A percentile compares a stretch with the other conserved stretches of the same genome.
Conservation (phyloP, 2,888 invertebrate species). For the Dorcus parallelipipedus region DNA sequence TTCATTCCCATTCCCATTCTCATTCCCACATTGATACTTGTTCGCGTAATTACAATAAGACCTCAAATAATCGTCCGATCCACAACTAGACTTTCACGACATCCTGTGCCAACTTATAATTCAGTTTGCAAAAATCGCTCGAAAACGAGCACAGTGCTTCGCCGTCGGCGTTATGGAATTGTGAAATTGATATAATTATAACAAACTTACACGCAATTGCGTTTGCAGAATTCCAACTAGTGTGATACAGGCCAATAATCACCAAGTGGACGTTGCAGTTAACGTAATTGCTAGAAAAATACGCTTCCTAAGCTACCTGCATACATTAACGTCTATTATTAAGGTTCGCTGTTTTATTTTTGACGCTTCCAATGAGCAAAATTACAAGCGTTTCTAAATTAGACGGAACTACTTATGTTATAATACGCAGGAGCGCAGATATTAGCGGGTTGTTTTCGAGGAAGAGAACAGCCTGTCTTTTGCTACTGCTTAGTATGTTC, state of each 20-base stretch:
- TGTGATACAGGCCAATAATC: conserved; percentile 10
- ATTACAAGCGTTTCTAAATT: conserved; percentile 13
- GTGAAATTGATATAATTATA: conserved; percentile 29
- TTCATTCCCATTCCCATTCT: too few relatives aligned
- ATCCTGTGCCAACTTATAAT: neutral
- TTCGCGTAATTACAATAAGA: too few relatives aligned
- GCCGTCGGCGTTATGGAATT: conserved; percentile 17
- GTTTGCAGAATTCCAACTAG: conserved; percentile 22
- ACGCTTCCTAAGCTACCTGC: conserved; percentile 9
- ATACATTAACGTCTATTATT: conserved; percentile 17
- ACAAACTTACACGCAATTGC: conserved; percentile 33
- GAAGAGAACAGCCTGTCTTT: too few relatives aligned
- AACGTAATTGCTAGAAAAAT: conserved; percentile 22
- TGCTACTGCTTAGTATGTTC: too few relatives aligned
- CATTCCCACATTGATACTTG: too few relatives aligned
- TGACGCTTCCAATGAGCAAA: conserved; percentile 10
- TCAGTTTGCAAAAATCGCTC: neutral
- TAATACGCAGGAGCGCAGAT: neutral
- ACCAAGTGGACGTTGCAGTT: conserved; percentile 16
- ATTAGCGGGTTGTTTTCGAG: too few relatives aligned
- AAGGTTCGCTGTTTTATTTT: conserved; percentile 11
- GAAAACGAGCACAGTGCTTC: neutral
- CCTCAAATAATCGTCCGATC: too few relatives aligned
- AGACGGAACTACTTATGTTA: conserved; percentile 5
- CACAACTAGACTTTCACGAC: neutral